These are phyloP conservation scores for Flexamia atlantica DNA, from an alignment of 2,888 invertebrate species.

Conservation along the genomic window DNA sequence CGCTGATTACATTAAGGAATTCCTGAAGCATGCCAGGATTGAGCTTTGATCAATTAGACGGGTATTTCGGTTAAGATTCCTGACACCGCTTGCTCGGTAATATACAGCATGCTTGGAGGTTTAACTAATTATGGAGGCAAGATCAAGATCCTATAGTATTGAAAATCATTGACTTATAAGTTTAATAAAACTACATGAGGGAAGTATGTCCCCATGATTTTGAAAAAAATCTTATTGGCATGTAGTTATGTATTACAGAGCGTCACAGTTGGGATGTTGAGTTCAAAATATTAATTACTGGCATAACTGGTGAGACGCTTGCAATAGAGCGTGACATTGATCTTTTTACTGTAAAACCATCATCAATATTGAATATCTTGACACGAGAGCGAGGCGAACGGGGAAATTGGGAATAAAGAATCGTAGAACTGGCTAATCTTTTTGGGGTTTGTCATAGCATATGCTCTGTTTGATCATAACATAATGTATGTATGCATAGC, in stretches of 20 bases:
- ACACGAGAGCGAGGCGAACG: neutral
- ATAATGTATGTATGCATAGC: too few species aligned
- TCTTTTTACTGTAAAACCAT: neutral
- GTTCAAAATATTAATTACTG: too few species aligned
- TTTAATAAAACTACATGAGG: too few species aligned
- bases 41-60: slow-evolving; percentile 5
- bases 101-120: neutral
- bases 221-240: too few species aligned
- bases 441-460: too few species aligned
- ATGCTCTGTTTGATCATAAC: too few species aligned
- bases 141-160: too few species aligned
- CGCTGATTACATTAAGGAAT: neutral
- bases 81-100: neutral
- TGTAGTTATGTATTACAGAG: too few species aligned
- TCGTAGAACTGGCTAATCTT: neutral
- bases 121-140: neutral
- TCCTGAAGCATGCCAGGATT: neutral
- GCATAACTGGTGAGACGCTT: neutral
- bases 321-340: slow-evolving; percentile 1
- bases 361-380: slow-evolving; percentile 7
- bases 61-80: neutral
- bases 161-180: too few species aligned
- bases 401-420: neutral
- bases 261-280: too few species aligned
- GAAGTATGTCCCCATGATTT: too few species aligned